Percentiles rank a stretch among this genome's conserved stretches.
Evolutionary conservation across 2,113 vertebrate genomes (phyloP).

Genomic region (Melanocharis versteri): DNA sequence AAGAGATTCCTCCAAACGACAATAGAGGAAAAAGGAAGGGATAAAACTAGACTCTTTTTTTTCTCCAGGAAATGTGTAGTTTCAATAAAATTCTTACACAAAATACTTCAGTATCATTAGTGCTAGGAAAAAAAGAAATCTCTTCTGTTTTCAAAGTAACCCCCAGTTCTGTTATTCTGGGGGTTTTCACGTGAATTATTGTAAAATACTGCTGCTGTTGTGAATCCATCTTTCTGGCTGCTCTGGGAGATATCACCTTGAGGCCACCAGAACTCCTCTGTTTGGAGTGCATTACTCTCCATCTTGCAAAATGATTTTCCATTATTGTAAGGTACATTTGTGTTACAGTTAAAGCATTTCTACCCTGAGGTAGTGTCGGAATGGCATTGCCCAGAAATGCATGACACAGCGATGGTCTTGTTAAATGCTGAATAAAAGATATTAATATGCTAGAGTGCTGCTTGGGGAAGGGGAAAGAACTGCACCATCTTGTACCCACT

Average conservation of each 20-base stretch:
- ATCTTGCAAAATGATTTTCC: constrained; percentile 8
- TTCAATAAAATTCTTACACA: not conserved
- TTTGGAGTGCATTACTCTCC: not conserved
- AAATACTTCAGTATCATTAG: not conserved
- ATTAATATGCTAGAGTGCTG: not conserved
- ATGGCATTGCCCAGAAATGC: not conserved
- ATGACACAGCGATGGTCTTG: not conserved
- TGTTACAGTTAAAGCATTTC: not conserved
- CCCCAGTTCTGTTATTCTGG: not conserved
- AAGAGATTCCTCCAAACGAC: not conserved
- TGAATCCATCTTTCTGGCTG: not conserved
- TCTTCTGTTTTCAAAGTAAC: not conserved
- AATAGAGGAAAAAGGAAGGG: not conserved
- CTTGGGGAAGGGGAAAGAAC: not conserved
- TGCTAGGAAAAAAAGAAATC: not conserved
- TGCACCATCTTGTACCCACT: not conserved
- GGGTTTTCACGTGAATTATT: not conserved
- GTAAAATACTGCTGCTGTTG: not conserved
- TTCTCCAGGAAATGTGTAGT: not conserved
- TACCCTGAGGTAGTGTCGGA: not conserved
- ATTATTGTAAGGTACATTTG: not conserved
- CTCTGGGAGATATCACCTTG: constrained; percentile 2
- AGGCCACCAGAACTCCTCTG: not conserved
- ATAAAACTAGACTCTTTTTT: not conserved
- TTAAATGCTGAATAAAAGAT: constrained; percentile 28